Evolutionary conservation across 35 echinoderm and acorn worm genomes (phyloP), one percentile per base, ranked within the genome.

Genomic region (Chiridota heheva): DNA sequence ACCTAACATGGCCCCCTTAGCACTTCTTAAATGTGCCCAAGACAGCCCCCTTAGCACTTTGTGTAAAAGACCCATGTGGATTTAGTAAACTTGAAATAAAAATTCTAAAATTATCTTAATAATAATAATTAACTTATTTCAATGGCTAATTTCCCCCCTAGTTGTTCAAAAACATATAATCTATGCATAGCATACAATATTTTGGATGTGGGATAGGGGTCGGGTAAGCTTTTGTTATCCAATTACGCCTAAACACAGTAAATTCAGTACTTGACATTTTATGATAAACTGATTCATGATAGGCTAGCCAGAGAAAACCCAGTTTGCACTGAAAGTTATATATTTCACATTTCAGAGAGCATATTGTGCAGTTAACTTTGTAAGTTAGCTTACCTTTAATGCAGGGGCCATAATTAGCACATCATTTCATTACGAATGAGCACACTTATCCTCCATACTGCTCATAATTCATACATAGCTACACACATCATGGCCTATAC

Each of bases 341-440:
- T 25, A 63, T 63, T 63, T 63, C 25, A 63, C 59, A 63, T 25
- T 63, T n/a, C 26, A 63, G 59, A 63, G 59, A 63, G 59, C 59
- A 63, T 63, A 63, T 63, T 63, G 59, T 63, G 59, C 59, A 63
- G 17, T 63, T 63, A n/a, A n/a, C n/a, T n/a, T n/a, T n/a, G n/a
- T n/a, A n/a, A n/a, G n/a, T n/a, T n/a, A n/a, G n/a, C n/a, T n/a
- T n/a, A n/a, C n/a, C n/a, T n/a, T n/a, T n/a, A n/a, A n/a, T n/a
- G n/a, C n/a, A n/a, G n/a, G n/a, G n/a, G n/a, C n/a, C n/a, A n/a
- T n/a, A n/a, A n/a, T n/a, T n/a, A n/a, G n/a, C n/a, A n/a, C n/a
- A n/a, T n/a, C n/a, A n/a, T n/a, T n/a, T n/a, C n/a, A n/a, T n/a
- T n/a, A n/a, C n/a, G n/a, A n/a, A n/a, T n/a, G n/a, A n/a, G n/a